Conservation (phyloP, 2,113 vertebrate species). For the Sinosuthora webbiana region DNA sequence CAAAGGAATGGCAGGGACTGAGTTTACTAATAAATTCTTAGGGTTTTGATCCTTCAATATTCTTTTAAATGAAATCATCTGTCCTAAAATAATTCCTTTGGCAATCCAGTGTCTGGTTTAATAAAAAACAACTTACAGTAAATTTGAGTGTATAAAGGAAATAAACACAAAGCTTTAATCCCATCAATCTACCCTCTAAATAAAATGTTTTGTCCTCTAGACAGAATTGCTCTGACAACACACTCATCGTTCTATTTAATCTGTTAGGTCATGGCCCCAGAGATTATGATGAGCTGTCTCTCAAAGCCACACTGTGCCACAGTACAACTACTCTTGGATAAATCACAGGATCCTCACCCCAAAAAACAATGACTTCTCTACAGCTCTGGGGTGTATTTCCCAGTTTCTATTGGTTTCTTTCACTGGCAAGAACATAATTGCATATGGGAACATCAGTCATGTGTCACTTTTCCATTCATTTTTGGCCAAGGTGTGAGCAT, state of each 20-base stretch:
- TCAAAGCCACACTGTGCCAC: constrained; percentile 39
- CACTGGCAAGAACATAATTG: constrained; percentile 49
- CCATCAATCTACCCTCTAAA: constrained; percentile 34
- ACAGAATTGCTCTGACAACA: constrained; percentile 63
- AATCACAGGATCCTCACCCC: constrained; percentile 59
- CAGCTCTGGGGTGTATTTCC: constrained; percentile 33
- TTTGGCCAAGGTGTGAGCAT: constrained; percentile 47
- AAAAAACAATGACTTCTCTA: constrained; percentile 10
- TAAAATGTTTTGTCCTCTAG: constrained; percentile 53
- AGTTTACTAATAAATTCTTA: constrained; percentile 38
- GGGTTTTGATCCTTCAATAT: constrained; percentile 27
- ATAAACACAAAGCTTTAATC: constrained; percentile 58
- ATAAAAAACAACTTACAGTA: constrained; percentile 44
- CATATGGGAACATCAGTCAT: constrained; percentile 60
- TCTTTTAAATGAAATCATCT: constrained; percentile 43
- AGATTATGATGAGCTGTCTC: constrained; percentile 62
- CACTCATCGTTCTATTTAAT: constrained; percentile 67
- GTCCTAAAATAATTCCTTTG: constrained; percentile 50
- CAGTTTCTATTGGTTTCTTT: constrained; percentile 59
- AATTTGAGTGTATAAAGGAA: constrained; percentile 58
- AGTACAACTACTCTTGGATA: constrained; percentile 51
- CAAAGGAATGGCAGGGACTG: neutral
- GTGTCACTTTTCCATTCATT: constrained; percentile 43
- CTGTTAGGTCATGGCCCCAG: constrained; percentile 58
- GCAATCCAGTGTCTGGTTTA: constrained; percentile 44